phyloP scores from a whole-genome alignment of 2,113 vertebrate genomes.

The Galbula dea region DNA sequence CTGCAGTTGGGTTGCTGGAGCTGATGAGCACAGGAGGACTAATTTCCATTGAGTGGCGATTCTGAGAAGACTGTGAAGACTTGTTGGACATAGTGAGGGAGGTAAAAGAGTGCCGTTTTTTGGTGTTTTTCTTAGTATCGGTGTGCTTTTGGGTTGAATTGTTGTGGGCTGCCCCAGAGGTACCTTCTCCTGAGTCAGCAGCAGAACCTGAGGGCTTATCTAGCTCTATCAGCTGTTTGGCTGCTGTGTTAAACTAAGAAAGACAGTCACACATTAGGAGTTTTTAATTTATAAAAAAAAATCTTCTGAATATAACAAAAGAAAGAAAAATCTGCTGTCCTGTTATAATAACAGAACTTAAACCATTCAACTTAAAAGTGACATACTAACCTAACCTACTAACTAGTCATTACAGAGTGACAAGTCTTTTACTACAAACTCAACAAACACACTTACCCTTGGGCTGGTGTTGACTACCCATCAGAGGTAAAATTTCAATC shows the following conservation, averaged over 20 bases:
- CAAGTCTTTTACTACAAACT: neutral
- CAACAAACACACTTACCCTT: neutral
- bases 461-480: neutral
- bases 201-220: conserved; percentile 86
- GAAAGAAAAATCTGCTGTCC: neutral
- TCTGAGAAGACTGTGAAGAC: conserved; percentile 86
- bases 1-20: conserved; percentile 95
- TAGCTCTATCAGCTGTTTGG: conserved; percentile 93
- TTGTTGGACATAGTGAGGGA: conserved; percentile 98
- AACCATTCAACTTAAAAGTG: neutral
- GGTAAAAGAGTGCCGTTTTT: conserved; percentile 98
- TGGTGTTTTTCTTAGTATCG: conserved; percentile 96
- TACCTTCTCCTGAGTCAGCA: conserved; percentile 83
- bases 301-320: neutral
- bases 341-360: neutral
- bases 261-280: neutral
- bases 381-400: neutral
- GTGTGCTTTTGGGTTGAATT: conserved; percentile 81
- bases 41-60: conserved; percentile 98
- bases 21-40: conserved; percentile 98
- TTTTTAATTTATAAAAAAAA: neutral
- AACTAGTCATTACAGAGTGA: neutral
- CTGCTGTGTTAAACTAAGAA: conserved; percentile 91
- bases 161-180: conserved; percentile 80
- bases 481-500: neutral